Evolutionary conservation across 1,140 invertebrate genomes (phyloP).

Genomic region (Aleiodes sp.): DNA sequence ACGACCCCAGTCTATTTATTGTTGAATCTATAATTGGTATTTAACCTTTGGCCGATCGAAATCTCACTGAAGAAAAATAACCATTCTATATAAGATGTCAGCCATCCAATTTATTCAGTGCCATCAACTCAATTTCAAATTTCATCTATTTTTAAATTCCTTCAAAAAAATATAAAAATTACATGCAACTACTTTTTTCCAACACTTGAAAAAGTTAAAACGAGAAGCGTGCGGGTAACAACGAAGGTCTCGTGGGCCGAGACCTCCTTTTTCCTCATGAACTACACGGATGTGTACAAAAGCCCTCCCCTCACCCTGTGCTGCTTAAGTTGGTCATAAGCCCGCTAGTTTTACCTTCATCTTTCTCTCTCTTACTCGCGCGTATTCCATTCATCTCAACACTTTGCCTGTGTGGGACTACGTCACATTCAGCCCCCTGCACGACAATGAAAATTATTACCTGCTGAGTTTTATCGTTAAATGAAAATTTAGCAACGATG

Average conservation of each 20-base stretch:
- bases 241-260: constrained; percentile 23
- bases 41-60: constrained; percentile 47
- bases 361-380: not conserved
- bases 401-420: not conserved
- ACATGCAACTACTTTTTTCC: constrained; percentile 18
- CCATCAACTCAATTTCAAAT: not conserved
- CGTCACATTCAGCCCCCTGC: not conserved
- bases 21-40: constrained; percentile 51
- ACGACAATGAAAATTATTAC: not conserved
- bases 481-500: not conserved
- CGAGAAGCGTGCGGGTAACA: constrained; percentile 13
- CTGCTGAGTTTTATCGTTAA: not conserved
- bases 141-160: constrained; percentile 21
- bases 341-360: no score
- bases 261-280: constrained; percentile 16
- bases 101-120: constrained; percentile 17
- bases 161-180: no score
- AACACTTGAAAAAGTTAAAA: constrained; percentile 19
- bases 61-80: not conserved
- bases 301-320: not conserved
- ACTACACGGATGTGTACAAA: constrained; percentile 7
- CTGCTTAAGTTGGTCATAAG: not conserved
- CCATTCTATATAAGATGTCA: constrained; percentile 13
- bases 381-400: constrained; percentile 13
- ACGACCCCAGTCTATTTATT: constrained; percentile 21